Evolutionary conservation across 2,113 vertebrate species (phyloP), one percentile per base, ranked within the genome.

Genomic region (Asarcornis scutulata): DNA sequence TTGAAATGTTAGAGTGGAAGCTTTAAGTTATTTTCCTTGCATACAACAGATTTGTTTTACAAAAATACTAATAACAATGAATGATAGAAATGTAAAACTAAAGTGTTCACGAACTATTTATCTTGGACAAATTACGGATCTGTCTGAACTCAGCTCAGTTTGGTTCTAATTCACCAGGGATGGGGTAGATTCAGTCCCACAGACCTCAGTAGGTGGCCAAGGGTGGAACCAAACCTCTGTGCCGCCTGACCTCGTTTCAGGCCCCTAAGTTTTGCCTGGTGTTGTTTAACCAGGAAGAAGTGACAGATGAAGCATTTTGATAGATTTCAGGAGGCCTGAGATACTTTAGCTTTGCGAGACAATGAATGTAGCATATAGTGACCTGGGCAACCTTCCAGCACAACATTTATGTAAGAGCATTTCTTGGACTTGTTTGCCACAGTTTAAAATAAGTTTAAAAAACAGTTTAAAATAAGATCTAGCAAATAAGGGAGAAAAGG

Each of bases 361-460:
- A n/a, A 23, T 52, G 34, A 2, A 10, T 31, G 21, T 60, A 82
- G 44, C 72, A 68, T 25, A 34, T 6, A 21, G 67, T 56, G 85
- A 71, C 36, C 7, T 4, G 67, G 64, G 68, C 64, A 88, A 22
- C 34, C 34, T 50, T 26, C 29, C 34, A 79, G 40, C 48, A 22
- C 73, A 67, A 31, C 0, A 0, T 76, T 83, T 64, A 56, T 50
- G 5, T 20, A 78, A 36, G 14, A 20, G 0, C 40, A 21, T 63
- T 85, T 81, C 50, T 31, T 38, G 29, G 53, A 52, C 38, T 22
- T 8, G 77, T 80, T 52, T 74, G 26, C 42, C 60, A 58, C 6
- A 69, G 36, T 27, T 27, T n/a, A 13, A 59, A 46, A 46, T 26
- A 32, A 10, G 32, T 40, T 40, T 40, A 40, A 40, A 13, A 40